A percentile compares a stretch with the other conserved stretches of the same genome.
Evolutionary conservation across 2,797 vertebrate genomes (phyloP).

Genomic region (Chromis chromis): DNA sequence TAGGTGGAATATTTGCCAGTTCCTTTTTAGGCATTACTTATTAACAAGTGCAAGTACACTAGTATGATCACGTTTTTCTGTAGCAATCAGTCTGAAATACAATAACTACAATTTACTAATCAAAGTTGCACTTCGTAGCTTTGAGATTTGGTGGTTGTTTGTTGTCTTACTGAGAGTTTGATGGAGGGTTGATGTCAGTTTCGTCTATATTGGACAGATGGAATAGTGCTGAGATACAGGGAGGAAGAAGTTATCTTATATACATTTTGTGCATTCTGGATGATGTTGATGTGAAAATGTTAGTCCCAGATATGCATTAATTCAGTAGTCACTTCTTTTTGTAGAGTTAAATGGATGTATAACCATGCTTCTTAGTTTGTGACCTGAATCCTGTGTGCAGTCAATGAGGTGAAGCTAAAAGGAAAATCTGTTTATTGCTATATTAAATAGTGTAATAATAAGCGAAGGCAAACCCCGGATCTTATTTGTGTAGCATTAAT

Average conservation of each 20-base stretch:
- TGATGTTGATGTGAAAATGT: too few species aligned
- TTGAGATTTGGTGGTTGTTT: neutral
- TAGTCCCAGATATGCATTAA: neutral
- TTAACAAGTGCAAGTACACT: too few species aligned
- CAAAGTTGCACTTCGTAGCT: neutral
- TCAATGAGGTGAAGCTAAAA: neutral
- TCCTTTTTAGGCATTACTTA: neutral
- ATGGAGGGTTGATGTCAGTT: neutral
- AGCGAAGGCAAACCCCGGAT: too few species aligned
- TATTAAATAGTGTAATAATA: neutral
- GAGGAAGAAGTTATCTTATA: neutral
- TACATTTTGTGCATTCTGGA: neutral
- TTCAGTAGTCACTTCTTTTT: neutral
- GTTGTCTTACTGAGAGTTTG: neutral
- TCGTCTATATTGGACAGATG: neutral
- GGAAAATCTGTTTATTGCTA: neutral
- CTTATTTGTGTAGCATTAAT: neutral
- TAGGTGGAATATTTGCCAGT: neutral
- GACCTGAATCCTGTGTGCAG: neutral
- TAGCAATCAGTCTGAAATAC: too few species aligned
- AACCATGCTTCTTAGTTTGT: too few species aligned
- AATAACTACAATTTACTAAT: too few species aligned
- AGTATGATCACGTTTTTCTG: too few species aligned
- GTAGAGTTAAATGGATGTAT: neutral
- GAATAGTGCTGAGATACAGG: neutral